Conservation (phyloP, 2,888 invertebrate species). For the Osmoderma eremita region DNA sequence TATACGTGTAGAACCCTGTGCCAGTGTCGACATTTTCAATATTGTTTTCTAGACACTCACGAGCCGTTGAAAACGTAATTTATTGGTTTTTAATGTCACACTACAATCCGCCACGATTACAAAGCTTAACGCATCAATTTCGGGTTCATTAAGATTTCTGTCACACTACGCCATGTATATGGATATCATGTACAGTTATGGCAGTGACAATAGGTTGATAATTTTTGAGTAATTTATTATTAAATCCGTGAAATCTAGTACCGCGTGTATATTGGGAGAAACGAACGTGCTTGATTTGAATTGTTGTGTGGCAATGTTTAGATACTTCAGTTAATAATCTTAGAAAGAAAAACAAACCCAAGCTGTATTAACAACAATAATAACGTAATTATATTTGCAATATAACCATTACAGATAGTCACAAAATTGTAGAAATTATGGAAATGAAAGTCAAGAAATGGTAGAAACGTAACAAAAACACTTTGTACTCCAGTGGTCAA, state of each 20-base stretch:
- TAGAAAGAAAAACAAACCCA: too few relatives aligned
- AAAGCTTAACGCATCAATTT: conserved; percentile 12
- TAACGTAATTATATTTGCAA: too few relatives aligned
- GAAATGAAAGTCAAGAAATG: too few relatives aligned
- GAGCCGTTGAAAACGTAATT: conserved; percentile 25
- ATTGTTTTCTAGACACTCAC: conserved; percentile 13
- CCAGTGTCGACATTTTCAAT: conserved; percentile 17
- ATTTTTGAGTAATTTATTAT: conserved; percentile 33
- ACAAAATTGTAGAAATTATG: too few relatives aligned
- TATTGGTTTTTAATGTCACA: conserved; percentile 34
- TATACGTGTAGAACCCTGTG: conserved; percentile 7
- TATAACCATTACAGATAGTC: too few relatives aligned
- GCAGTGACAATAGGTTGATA: conserved; percentile 8
- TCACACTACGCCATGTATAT: conserved; percentile 17
- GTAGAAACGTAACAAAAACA: too few relatives aligned
- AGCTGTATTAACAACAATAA: too few relatives aligned
- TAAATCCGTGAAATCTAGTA: conserved; percentile 17
- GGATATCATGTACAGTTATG: conserved; percentile 22
- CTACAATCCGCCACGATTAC: conserved; percentile 26
- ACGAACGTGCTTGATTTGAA: not conserved
- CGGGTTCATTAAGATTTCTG: conserved; percentile 29
- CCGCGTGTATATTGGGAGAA: not conserved
- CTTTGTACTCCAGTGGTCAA: too few relatives aligned
- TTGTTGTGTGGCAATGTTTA: conserved; percentile 12
- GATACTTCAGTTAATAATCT: too few relatives aligned